Conservation (phyloP, 2,113 vertebrate genomes). For the Benitochromis conjunctus region DNA sequence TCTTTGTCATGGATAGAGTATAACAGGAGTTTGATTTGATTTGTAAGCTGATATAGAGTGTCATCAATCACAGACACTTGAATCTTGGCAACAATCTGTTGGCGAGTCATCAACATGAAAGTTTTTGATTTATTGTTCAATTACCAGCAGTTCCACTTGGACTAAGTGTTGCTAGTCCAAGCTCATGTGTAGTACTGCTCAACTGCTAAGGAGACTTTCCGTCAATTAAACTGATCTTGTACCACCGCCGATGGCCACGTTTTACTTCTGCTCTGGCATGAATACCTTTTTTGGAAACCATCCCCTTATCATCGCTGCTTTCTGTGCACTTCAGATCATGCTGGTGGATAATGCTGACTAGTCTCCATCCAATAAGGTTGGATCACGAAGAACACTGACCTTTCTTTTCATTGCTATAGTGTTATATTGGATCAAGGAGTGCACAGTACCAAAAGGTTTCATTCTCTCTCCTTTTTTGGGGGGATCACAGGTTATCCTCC, state of each 20-base stretch:
- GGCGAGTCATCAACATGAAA: background rate
- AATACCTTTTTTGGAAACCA: background rate
- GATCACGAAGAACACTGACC: constrained; percentile 5
- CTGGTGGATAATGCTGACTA: constrained; percentile 29
- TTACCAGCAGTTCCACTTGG: background rate
- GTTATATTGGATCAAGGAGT: background rate
- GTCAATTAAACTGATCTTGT: background rate
- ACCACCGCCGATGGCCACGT: background rate
- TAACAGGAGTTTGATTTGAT: background rate
- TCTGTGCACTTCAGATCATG: constrained; percentile 16
- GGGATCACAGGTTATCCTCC: background rate
- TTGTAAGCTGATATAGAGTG: background rate
- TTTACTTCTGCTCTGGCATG: background rate
- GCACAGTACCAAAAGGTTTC: background rate
- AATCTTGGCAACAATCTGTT: background rate
- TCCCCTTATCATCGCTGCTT: constrained; percentile 4
- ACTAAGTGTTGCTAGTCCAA: background rate
- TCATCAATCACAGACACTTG: background rate
- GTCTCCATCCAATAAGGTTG: constrained; percentile 9
- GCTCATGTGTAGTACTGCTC: background rate
- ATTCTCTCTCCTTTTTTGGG: background rate
- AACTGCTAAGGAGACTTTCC: background rate
- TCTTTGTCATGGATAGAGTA: background rate
- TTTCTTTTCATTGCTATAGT: background rate
- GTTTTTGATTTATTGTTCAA: background rate